phyloP scores from a whole-genome alignment of 2,888 invertebrate species.

The Eilema depressum region DNA sequence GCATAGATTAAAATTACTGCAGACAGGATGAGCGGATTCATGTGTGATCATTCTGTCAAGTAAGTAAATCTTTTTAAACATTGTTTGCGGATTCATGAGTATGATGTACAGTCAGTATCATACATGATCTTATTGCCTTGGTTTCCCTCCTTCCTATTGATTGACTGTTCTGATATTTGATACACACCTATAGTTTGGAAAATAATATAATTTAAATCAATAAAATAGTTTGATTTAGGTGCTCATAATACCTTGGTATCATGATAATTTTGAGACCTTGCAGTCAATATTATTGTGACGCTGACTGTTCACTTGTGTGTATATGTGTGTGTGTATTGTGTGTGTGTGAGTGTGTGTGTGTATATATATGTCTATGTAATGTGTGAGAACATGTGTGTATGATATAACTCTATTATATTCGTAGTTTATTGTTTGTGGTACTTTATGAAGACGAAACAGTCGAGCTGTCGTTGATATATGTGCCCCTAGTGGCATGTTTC shows the following conservation, averaged over 20 bases:
- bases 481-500: conserved; percentile 3
- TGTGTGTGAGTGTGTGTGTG: not conserved
- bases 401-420: conserved; percentile 10
- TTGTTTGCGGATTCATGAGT: not conserved
- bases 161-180: no score
- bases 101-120: no score
- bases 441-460: conserved; percentile 20
- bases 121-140: no score
- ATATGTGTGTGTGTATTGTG: not conserved
- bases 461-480: conserved; percentile 8
- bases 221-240: no score
- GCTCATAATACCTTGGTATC: no score
- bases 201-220: no score
- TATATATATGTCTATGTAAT: conserved; percentile 8
- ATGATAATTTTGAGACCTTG: no score
- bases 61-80: not conserved
- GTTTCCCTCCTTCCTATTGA: no score
- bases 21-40: conserved; percentile 26
- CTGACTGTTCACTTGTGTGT: not conserved
- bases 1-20: conserved; percentile 45
- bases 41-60: not conserved
- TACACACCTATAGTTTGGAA: no score
- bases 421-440: conserved; percentile 13
- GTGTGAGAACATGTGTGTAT: not conserved
- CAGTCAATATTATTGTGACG: no score